Conservation (phyloP, 2,888 invertebrate genomes). For the Yponomeuta plumbellus region DNA sequence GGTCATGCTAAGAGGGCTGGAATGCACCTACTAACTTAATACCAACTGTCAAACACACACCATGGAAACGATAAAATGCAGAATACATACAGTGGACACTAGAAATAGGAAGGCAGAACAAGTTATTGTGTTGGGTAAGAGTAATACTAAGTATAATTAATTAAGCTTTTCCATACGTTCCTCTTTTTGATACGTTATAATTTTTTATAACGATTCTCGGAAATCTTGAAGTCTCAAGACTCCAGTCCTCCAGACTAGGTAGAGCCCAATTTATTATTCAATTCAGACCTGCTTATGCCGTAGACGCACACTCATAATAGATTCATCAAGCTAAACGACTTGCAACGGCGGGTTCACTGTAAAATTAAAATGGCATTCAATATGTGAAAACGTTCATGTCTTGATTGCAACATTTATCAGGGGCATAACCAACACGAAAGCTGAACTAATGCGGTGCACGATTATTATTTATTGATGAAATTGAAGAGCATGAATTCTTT, state of each 20-base stretch:
- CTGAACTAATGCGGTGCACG: not conserved
- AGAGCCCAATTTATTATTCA: not conserved
- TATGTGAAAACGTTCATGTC: not conserved
- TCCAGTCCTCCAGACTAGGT: not conserved
- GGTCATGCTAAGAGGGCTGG: too few relatives aligned
- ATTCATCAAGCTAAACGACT: not conserved
- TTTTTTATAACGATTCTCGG: too few relatives aligned
- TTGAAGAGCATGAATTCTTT: too few relatives aligned
- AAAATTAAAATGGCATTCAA: not conserved
- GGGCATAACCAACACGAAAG: not conserved
- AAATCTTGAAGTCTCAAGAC: not conserved
- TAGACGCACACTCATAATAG: constrained; percentile 1
- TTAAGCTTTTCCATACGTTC: too few relatives aligned
- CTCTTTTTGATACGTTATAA: too few relatives aligned
- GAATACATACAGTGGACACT: too few relatives aligned
- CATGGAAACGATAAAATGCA: too few relatives aligned
- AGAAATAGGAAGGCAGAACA: too few relatives aligned
- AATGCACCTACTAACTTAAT: too few relatives aligned
- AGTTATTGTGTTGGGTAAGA: too few relatives aligned
- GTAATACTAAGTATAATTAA: too few relatives aligned
- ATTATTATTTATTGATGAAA: not conserved
- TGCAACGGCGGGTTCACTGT: not conserved
- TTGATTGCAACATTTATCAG: not conserved
- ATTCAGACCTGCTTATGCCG: not conserved
- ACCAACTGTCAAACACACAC: too few relatives aligned